Evolutionary conservation across 2,888 invertebrate species (phyloP).

Genomic region (Pomacea canaliculata): DNA sequence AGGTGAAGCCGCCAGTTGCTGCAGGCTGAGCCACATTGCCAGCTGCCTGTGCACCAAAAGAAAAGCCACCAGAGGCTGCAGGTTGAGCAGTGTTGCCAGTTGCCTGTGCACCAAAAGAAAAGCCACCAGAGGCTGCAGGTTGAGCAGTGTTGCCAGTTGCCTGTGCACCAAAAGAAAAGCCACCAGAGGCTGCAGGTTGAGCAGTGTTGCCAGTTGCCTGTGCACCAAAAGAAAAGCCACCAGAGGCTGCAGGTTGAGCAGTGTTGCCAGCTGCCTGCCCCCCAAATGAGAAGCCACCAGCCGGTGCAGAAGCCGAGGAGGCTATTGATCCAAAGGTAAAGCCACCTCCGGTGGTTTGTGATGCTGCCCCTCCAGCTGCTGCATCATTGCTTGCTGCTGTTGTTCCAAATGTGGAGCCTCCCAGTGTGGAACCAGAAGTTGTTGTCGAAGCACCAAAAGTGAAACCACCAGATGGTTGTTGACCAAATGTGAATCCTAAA

Average conservation of each 20-base stretch:
- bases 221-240: conserved; percentile 29
- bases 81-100: conserved; percentile 12
- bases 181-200: conserved; percentile 11
- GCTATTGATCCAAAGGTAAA: conserved; percentile 32
- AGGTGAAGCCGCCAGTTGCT: conserved; percentile 23
- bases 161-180: conserved; percentile 29
- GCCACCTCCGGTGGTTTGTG: conserved; percentile 10
- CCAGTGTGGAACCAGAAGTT: conserved; percentile 6
- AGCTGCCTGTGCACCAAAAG: conserved; percentile 36
- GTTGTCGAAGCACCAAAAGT: conserved; percentile 31
- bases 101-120: conserved; percentile 26
- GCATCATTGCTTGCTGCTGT: conserved; percentile 75
- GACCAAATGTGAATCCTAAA: not conserved
- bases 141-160: conserved; percentile 13
- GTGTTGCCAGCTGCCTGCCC: conserved; percentile 1
- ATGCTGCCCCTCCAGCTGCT: not conserved
- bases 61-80: conserved; percentile 38
- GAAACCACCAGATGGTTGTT: conserved; percentile 11
- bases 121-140: conserved; percentile 15
- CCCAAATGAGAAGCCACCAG: conserved; percentile 21
- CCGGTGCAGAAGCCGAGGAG: conserved; percentile 73
- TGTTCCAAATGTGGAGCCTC: not conserved
- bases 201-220: conserved; percentile 15
- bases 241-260: conserved; percentile 2
- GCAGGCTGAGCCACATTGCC: conserved; percentile 37